A percentile compares a stretch with the other conserved stretches of the same genome.
Evolutionary conservation across 2,888 invertebrate genomes (phyloP).

Genomic region (Luffia ferchaultella): DNA sequence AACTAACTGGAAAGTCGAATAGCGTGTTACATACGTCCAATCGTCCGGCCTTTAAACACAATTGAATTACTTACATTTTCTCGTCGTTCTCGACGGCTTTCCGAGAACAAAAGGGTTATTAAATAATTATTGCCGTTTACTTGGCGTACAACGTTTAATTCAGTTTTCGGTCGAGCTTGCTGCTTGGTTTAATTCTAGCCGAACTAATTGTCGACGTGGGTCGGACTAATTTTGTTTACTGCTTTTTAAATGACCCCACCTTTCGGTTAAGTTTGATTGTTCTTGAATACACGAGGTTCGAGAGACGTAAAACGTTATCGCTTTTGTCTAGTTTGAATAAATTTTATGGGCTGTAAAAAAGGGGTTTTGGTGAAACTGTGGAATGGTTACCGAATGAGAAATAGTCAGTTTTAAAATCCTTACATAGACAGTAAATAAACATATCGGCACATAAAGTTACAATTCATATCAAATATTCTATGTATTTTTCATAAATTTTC

Average conservation of each 20-base stretch:
- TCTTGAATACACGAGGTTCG: slow-evolving; percentile 21
- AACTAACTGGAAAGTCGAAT: too few relatives aligned
- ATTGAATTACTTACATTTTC: slow-evolving; percentile 66
- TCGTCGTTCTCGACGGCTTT: slow-evolving; percentile 30
- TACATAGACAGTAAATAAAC: too few relatives aligned
- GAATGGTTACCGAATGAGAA: too few relatives aligned
- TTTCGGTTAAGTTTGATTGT: slow-evolving; percentile 35
- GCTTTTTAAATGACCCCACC: slow-evolving; percentile 60
- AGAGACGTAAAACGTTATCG: too few relatives aligned
- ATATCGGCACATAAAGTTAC: too few relatives aligned
- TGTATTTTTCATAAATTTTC: too few relatives aligned
- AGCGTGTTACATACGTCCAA: slow-evolving; percentile 40
- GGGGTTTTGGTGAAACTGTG: too few relatives aligned
- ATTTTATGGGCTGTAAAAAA: too few relatives aligned
- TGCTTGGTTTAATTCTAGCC: slow-evolving; percentile 58
- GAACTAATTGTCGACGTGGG: slow-evolving; percentile 63
- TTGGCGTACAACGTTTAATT: slow-evolving; percentile 58
- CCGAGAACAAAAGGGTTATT: slow-evolving; percentile 65
- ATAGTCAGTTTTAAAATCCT: too few relatives aligned
- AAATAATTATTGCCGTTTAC: slow-evolving; percentile 65
- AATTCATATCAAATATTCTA: too few relatives aligned
- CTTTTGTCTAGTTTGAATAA: too few relatives aligned
- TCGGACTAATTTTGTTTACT: slow-evolving; percentile 62
- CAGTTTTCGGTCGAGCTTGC: slow-evolving; percentile 11
- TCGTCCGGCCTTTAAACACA: slow-evolving; percentile 61